Evolutionary conservation across 2,113 vertebrate genomes (phyloP).

Genomic region (Pyxicephalus adspersus): DNA sequence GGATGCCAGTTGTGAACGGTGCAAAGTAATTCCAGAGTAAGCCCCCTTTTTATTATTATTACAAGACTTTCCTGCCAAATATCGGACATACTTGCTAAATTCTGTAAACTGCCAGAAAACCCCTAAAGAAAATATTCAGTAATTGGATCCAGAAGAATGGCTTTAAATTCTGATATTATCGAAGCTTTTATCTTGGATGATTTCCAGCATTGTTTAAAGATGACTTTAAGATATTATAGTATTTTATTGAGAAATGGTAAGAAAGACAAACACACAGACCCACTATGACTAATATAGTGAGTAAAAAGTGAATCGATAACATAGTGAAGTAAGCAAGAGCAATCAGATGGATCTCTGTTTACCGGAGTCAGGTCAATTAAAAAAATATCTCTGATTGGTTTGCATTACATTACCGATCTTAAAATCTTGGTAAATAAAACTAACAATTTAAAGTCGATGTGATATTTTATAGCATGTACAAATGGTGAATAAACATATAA

Average conservation of each 20-base stretch:
- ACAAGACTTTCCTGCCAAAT: slow-evolving; percentile 46
- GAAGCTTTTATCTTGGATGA: slow-evolving; percentile 26
- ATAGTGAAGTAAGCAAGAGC: too few species aligned
- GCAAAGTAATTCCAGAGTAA: slow-evolving; percentile 33
- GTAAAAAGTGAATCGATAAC: too few species aligned
- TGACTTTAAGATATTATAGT: slow-evolving; percentile 36
- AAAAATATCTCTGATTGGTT: too few species aligned
- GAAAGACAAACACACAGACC: too few species aligned
- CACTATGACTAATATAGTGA: too few species aligned
- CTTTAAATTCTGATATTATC: slow-evolving; percentile 43
- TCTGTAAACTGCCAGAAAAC: slow-evolving; percentile 46
- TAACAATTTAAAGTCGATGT: too few species aligned
- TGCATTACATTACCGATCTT: too few species aligned
- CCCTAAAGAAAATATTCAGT: slow-evolving; percentile 52
- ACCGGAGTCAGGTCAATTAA: too few species aligned
- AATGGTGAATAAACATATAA: too few species aligned
- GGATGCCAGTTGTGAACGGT: slow-evolving; percentile 43
- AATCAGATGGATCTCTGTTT: too few species aligned
- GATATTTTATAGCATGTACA: too few species aligned
- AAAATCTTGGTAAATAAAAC: too few species aligned
- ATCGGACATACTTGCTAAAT: slow-evolving; percentile 38
- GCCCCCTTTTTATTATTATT: slow-evolving; percentile 14
- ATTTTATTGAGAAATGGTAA: slow-evolving; percentile 1
- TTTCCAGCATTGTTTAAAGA: slow-evolving; percentile 48
- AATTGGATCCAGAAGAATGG: slow-evolving; percentile 52